A percentile compares a stretch with the other conserved stretches of the same genome.
These are phyloP conservation scores for Ips nitidus DNA, from an alignment of 1,140 invertebrate genomes.

Conservation along the genomic window DNA sequence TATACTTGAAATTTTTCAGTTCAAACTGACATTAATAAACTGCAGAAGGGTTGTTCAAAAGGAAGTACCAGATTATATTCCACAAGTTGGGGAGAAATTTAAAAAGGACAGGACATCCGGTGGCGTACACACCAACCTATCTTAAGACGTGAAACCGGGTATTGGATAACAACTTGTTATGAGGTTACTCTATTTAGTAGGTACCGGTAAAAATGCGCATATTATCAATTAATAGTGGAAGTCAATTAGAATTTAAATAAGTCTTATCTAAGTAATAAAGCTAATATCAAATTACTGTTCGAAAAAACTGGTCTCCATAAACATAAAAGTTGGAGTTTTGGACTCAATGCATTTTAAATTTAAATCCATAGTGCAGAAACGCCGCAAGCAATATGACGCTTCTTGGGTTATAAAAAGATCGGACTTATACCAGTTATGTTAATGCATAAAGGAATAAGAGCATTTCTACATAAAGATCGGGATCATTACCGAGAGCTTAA, in stretches of 20 bases:
- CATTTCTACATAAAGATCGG: slow-evolving; percentile 33
- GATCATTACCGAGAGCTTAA: slow-evolving; percentile 36
- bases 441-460: slow-evolving; percentile 27
- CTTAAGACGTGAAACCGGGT: slow-evolving; percentile 25
- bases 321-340: slow-evolving; percentile 17
- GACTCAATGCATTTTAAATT: slow-evolving; percentile 17
- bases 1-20: too few species aligned
- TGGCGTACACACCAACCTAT: slow-evolving; percentile 33
- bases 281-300: background rate
- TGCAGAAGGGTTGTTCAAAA: slow-evolving; percentile 34
- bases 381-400: slow-evolving; percentile 29
- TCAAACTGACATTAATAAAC: slow-evolving; percentile 22
- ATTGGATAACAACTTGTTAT: slow-evolving; percentile 42
- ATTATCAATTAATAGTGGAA: background rate
- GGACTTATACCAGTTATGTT: slow-evolving; percentile 33
- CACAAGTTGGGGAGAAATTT: slow-evolving; percentile 46
- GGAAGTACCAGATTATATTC: slow-evolving; percentile 51
- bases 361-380: slow-evolving; percentile 19
- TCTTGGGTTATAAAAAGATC: slow-evolving; percentile 30
- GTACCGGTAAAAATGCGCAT: background rate
- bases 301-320: background rate
- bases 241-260: too few species aligned
- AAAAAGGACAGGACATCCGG: slow-evolving; percentile 50
- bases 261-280: too few species aligned
- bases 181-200: background rate